A percentile compares a stretch with the other conserved stretches of the same genome.
These are phyloP conservation scores for Apodemus agrarius DNA, from an alignment of 2,797 vertebrate genomes.

Conservation along the genomic window DNA sequence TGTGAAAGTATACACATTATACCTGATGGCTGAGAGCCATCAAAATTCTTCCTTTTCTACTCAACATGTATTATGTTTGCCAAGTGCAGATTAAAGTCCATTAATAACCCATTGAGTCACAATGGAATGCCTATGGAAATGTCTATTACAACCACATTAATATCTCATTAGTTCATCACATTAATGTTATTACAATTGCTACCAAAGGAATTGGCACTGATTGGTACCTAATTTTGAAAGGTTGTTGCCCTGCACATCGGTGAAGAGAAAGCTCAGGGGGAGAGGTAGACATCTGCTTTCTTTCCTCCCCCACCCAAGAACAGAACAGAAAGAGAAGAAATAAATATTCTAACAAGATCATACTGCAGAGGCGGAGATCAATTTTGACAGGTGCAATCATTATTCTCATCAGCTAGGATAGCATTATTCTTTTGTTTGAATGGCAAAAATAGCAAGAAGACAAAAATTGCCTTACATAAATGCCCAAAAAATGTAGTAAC, in stretches of 20 bases:
- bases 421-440: constrained; percentile 73
- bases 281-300: constrained; percentile 63
- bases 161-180: constrained; percentile 78
- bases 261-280: constrained; percentile 43
- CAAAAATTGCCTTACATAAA: constrained; percentile 63
- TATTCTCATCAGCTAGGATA: constrained; percentile 63
- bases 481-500: constrained; percentile 57
- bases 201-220: constrained; percentile 78
- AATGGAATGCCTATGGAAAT: constrained; percentile 80
- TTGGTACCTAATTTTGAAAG: constrained; percentile 76
- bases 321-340: constrained; percentile 11
- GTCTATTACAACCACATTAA: constrained; percentile 67
- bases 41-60: constrained; percentile 46
- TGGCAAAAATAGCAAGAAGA: constrained; percentile 65
- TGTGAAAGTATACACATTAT: constrained; percentile 57
- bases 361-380: constrained; percentile 58
- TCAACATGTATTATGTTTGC: constrained; percentile 52
- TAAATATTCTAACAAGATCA: constrained; percentile 67
- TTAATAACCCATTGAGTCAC: constrained; percentile 77
- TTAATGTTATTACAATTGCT: constrained; percentile 78
- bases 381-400: constrained; percentile 74
- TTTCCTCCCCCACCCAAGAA: not conserved
- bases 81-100: constrained; percentile 73
- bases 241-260: constrained; percentile 67
- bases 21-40: constrained; percentile 54